phyloP scores from a whole-genome alignment of 2,888 invertebrate genomes.

The Bellardia pandia region DNA sequence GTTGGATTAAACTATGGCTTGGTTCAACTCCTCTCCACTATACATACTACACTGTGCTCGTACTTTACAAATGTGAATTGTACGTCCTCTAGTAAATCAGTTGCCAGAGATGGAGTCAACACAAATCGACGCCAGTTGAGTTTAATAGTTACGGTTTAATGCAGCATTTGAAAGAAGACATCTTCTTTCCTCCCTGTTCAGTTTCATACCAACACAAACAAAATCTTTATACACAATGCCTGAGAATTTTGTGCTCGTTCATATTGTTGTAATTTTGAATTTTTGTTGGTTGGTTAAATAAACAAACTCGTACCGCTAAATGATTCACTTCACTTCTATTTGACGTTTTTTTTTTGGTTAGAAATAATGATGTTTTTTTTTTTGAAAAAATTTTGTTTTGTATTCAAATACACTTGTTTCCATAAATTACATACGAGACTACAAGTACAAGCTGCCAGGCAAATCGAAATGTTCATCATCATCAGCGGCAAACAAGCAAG shows the following conservation, averaged over 20 bases:
- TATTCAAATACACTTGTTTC: conserved; percentile 59
- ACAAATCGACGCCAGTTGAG: conserved; percentile 22
- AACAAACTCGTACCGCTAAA: conserved; percentile 43
- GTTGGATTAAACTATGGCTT: conserved; percentile 25
- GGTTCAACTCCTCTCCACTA: conserved; percentile 11
- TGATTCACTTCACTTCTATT: conserved; percentile 63
- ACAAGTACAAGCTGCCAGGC: background rate
- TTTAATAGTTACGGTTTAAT: background rate
- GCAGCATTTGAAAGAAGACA: conserved; percentile 2
- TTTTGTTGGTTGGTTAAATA: conserved; percentile 52
- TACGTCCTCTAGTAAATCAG: conserved; percentile 20
- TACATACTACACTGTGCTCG: background rate
- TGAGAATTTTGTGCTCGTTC: conserved; percentile 21
- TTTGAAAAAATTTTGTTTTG: conserved; percentile 26
- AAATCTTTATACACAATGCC: conserved; percentile 23
- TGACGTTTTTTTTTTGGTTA: conserved; percentile 19
- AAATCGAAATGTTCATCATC: conserved; percentile 21
- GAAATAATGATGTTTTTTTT: conserved; percentile 1
- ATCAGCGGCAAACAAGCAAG: background rate
- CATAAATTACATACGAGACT: conserved; percentile 46
- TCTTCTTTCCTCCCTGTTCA: conserved; percentile 33
- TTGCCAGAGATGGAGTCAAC: conserved; percentile 1
- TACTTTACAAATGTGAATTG: conserved; percentile 11
- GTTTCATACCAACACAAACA: background rate
- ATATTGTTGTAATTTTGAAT: conserved; percentile 51